These are phyloP conservation scores for Cyprinodon diabolis DNA, from an alignment of 2,797 vertebrate genomes.

Conservation along the genomic window DNA sequence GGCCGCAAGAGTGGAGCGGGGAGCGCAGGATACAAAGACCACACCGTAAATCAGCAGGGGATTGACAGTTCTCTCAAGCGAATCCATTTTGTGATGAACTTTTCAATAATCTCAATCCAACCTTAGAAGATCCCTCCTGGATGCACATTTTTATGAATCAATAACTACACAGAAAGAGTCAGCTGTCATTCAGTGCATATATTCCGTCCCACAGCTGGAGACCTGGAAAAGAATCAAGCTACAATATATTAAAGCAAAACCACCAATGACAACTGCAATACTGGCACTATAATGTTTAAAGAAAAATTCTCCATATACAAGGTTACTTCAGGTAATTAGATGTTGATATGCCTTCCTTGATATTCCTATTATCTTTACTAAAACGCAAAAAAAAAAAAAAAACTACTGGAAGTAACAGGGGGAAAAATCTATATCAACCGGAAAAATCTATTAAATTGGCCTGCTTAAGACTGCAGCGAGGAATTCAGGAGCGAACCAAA, in stretches of 20 bases:
- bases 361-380: constrained; percentile 39
- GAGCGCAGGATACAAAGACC: constrained; percentile 38
- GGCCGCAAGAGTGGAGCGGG: constrained; percentile 39
- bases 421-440: background rate
- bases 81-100: constrained; percentile 43
- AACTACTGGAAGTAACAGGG: constrained; percentile 20
- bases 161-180: constrained; percentile 52
- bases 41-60: constrained; percentile 30
- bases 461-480: constrained; percentile 30
- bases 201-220: constrained; percentile 56
- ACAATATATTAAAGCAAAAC: constrained; percentile 48
- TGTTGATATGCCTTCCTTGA: constrained; percentile 38
- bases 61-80: constrained; percentile 51
- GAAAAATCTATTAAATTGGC: constrained; percentile 5
- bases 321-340: constrained; percentile 52
- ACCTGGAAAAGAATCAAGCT: constrained; percentile 52
- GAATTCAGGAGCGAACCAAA: constrained; percentile 30
- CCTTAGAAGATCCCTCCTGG: constrained; percentile 41
- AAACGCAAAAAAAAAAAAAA: constrained; percentile 33
- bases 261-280: constrained; percentile 47
- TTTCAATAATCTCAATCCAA: constrained; percentile 23
- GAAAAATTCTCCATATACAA: constrained; percentile 77
- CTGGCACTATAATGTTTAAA: constrained; percentile 66
- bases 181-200: constrained; percentile 71
- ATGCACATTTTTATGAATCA: constrained; percentile 45